phyloP scores from a whole-genome alignment of 2,113 vertebrate species.

The Amphiprion percula region DNA sequence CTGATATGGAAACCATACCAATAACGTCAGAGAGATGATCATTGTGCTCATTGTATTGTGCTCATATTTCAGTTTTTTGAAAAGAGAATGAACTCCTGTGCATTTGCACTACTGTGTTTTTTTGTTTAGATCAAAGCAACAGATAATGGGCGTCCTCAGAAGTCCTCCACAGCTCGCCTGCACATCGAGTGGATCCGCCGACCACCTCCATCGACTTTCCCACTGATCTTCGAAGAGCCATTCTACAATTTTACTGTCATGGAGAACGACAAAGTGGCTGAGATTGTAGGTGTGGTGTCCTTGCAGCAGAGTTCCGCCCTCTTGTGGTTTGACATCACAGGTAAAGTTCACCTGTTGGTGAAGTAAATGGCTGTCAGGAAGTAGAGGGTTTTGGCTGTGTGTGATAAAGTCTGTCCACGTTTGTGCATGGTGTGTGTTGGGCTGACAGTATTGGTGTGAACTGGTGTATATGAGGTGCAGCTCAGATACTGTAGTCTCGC shows the following conservation, averaged over 20 bases:
- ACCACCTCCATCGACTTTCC: slow-evolving; percentile 78
- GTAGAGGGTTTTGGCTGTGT: background rate
- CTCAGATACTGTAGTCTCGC: slow-evolving; percentile 48
- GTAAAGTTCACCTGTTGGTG: slow-evolving; percentile 79
- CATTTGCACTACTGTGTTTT: no score
- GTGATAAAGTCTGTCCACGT: background rate
- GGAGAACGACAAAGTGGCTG: slow-evolving; percentile 94
- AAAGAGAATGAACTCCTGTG: no score
- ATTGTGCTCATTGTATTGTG: no score
- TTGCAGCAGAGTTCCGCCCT: slow-evolving; percentile 89
- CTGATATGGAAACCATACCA: no score
- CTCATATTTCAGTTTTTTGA: no score
- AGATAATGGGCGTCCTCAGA: slow-evolving; percentile 97
- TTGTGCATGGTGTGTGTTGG: slow-evolving; percentile 45
- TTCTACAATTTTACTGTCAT: slow-evolving; percentile 98
- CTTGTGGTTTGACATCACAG: slow-evolving; percentile 96
- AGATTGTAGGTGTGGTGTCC: slow-evolving; percentile 96
- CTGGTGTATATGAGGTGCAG: slow-evolving; percentile 40
- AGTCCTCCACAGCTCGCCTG: slow-evolving; percentile 92
- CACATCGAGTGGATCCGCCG: slow-evolving; percentile 97
- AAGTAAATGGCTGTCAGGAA: background rate
- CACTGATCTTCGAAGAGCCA: slow-evolving; percentile 90
- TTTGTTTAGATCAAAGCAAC: slow-evolving; percentile 93
- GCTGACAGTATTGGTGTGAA: slow-evolving; percentile 19
- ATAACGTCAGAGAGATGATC: no score